Conservation (phyloP, 2,113 vertebrate species). For the Sorex araneus region DNA sequence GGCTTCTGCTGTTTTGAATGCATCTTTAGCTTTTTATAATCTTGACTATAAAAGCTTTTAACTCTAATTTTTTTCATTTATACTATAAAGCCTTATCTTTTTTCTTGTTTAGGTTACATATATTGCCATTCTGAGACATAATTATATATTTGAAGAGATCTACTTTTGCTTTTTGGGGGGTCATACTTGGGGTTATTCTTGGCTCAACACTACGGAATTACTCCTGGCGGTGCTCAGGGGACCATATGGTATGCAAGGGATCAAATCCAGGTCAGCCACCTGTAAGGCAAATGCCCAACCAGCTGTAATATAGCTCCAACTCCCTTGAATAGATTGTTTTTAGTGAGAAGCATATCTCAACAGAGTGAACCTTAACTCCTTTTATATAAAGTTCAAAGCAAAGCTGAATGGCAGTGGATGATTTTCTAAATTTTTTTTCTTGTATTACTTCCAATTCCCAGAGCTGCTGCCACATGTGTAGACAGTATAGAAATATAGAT, state of each 20-base stretch:
- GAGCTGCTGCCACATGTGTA: conserved; percentile 27
- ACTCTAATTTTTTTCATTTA: conserved; percentile 73
- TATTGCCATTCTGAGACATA: conserved; percentile 36
- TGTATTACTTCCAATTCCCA: not conserved
- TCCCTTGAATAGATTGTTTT: no score
- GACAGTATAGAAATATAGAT: conserved; percentile 38
- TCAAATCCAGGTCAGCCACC: no score
- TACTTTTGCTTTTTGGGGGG: not conserved
- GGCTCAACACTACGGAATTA: no score
- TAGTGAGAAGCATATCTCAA: not conserved
- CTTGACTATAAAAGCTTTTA: conserved; percentile 77
- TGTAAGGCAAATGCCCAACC: no score
- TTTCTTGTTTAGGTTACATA: conserved; percentile 70
- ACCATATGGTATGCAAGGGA: no score
- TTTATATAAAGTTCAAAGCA: conserved; percentile 3
- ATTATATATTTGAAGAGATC: not conserved
- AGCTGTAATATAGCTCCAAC: no score
- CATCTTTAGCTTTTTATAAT: no score
- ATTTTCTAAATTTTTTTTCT: conserved; percentile 21
- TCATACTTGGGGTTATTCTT: no score
- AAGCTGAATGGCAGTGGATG: not conserved
- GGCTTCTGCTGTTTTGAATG: not conserved
- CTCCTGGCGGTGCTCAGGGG: no score
- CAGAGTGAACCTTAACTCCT: conserved; percentile 11
- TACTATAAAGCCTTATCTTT: conserved; percentile 78